phyloP scores from a whole-genome alignment of 2,113 vertebrate species.

The Scalopus aquaticus region DNA sequence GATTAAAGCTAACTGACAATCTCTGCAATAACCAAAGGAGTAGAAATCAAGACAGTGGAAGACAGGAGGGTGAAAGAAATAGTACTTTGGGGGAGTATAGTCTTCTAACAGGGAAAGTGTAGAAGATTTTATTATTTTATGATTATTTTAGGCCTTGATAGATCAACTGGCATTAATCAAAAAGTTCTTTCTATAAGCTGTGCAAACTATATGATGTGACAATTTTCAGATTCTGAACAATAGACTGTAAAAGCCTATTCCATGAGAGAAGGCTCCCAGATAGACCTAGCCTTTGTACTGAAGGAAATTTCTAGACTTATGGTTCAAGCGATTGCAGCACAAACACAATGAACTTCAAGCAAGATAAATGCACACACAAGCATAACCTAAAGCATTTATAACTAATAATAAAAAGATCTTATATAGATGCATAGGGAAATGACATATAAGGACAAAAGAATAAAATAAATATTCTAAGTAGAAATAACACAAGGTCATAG shows the following conservation, averaged over 20 bases:
- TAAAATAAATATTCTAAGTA: neutral
- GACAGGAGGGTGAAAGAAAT: fast-evolving
- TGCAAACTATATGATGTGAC: neutral
- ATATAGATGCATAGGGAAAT: neutral
- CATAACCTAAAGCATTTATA: neutral
- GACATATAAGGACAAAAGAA: neutral
- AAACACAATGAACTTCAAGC: neutral
- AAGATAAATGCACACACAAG: neutral
- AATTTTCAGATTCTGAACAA: neutral
- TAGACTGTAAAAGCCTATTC: neutral
- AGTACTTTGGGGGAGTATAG: neutral
- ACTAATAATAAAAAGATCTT: neutral
- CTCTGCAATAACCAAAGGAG: neutral
- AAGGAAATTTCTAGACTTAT: neutral
- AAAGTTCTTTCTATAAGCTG: neutral
- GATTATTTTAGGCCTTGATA: neutral
- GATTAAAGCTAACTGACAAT: neutral
- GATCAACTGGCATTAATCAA: neutral
- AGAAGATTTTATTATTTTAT: neutral
- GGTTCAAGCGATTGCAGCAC: fast-evolving
- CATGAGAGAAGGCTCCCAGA: neutral
- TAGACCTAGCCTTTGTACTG: neutral
- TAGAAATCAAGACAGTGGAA: neutral
- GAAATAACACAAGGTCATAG: neutral
- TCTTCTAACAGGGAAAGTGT: neutral